phyloP scores from a whole-genome alignment of 2,113 vertebrate species.

The Caretta caretta region DNA sequence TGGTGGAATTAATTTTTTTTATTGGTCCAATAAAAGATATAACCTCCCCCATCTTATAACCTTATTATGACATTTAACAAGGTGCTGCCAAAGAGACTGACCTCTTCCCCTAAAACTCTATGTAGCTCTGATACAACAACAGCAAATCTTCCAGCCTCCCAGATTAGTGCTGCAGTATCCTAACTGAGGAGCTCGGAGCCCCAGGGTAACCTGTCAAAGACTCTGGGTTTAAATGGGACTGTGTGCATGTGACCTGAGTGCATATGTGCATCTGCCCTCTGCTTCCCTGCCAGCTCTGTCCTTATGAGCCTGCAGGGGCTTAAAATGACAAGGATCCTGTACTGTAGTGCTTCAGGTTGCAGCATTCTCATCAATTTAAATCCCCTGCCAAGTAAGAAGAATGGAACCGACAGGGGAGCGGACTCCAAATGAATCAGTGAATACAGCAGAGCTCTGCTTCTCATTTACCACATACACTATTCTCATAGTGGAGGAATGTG shows the following conservation, averaged over 20 bases:
- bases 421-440: background rate
- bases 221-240: background rate
- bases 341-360: background rate
- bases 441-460: background rate
- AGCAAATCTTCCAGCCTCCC: background rate
- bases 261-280: background rate
- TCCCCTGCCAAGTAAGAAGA: background rate
- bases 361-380: background rate
- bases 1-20: background rate
- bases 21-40: background rate
- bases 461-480: accelerated
- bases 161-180: background rate
- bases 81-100: background rate
- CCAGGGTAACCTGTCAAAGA: background rate
- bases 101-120: background rate
- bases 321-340: background rate
- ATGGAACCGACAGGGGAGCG: background rate
- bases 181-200: background rate
- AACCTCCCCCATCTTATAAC: background rate
- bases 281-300: background rate
- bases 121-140: background rate
- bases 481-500: background rate
- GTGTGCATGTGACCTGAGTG: accelerated
- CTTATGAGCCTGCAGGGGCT: background rate
- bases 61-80: background rate